Percentiles rank a stretch among this genome's conserved stretches.
Evolutionary conservation across 2,797 vertebrate species (phyloP).

Genomic region (Meriones psammophilus): DNA sequence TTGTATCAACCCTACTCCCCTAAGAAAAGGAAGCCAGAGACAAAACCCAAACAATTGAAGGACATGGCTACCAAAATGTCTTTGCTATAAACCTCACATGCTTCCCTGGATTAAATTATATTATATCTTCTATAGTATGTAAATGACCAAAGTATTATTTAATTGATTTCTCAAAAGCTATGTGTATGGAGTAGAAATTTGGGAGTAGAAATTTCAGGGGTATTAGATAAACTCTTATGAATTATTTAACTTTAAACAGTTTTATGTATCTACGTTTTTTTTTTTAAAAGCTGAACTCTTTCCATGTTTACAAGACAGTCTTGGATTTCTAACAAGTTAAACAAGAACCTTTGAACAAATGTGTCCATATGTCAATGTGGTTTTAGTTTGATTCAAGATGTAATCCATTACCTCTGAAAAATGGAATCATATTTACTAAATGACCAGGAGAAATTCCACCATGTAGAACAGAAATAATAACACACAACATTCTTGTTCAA

Average conservation of each 20-base stretch:
- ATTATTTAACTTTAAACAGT: constrained; percentile 61
- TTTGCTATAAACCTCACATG: constrained; percentile 3
- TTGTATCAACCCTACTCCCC: not conserved
- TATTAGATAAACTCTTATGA: constrained; percentile 47
- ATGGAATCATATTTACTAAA: constrained; percentile 73
- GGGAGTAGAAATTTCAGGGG: constrained; percentile 29
- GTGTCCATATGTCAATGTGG: constrained; percentile 66
- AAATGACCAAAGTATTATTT: constrained; percentile 40
- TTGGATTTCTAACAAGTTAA: constrained; percentile 74
- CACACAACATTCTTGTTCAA: constrained; percentile 59
- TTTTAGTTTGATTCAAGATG: constrained; percentile 74
- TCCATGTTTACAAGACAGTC: constrained; percentile 75
- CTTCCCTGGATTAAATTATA: constrained; percentile 30
- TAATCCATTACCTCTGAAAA: constrained; percentile 74
- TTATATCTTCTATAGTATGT: not conserved
- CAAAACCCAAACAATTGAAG: not conserved
- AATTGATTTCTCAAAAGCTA: constrained; percentile 44
- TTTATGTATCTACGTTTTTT: constrained; percentile 66
- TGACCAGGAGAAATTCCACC: constrained; percentile 63
- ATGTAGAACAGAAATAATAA: constrained; percentile 56
- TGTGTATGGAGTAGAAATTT: constrained; percentile 30
- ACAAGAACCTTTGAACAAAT: constrained; percentile 69
- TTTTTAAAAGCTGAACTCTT: constrained; percentile 61
- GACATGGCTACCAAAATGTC: not conserved
- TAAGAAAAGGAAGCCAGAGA: not conserved